A percentile compares a stretch with the other conserved stretches of the same genome.
These are phyloP conservation scores for Spermophilus dauricus DNA, from an alignment of 2,113 vertebrate genomes.

Conservation along the genomic window DNA sequence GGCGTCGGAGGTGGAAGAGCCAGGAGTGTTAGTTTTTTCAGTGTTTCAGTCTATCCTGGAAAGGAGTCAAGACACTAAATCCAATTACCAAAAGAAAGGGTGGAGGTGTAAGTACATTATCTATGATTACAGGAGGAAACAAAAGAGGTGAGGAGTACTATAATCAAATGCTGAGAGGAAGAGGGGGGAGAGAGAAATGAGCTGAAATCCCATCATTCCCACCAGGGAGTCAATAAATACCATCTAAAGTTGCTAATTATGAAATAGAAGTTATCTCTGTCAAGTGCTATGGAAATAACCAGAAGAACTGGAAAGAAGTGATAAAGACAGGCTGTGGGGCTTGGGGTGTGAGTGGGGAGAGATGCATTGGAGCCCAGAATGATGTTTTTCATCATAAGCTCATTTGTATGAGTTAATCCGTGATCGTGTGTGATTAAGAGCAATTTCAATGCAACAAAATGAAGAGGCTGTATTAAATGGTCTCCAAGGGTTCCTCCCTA, in stretches of 20 bases:
- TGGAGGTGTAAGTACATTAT: background rate
- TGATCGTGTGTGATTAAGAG: background rate
- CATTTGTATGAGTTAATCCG: background rate
- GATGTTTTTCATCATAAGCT: background rate
- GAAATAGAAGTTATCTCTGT: background rate
- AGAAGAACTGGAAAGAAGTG: background rate
- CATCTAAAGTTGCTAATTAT: background rate
- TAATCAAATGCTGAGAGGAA: background rate
- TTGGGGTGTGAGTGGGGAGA: background rate
- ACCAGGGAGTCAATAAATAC: background rate
- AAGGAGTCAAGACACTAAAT: background rate
- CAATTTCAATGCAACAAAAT: background rate
- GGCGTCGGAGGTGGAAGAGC: background rate
- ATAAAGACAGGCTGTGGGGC: background rate
- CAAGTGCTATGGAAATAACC: fast-evolving
- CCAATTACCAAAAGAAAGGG: background rate
- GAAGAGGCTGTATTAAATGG: background rate
- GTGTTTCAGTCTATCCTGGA: background rate
- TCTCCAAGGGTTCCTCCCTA: background rate
- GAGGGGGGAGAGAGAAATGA: background rate
- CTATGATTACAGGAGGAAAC: background rate
- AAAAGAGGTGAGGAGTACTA: background rate
- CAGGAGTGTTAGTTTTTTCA: background rate
- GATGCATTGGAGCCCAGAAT: fast-evolving
- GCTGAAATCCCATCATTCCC: slow-evolving; percentile 24